Percentiles rank a stretch among this genome's conserved stretches.
Conservation (phyloP, 2,888 invertebrate genomes). For the Cryptocephalus moraei region DNA sequence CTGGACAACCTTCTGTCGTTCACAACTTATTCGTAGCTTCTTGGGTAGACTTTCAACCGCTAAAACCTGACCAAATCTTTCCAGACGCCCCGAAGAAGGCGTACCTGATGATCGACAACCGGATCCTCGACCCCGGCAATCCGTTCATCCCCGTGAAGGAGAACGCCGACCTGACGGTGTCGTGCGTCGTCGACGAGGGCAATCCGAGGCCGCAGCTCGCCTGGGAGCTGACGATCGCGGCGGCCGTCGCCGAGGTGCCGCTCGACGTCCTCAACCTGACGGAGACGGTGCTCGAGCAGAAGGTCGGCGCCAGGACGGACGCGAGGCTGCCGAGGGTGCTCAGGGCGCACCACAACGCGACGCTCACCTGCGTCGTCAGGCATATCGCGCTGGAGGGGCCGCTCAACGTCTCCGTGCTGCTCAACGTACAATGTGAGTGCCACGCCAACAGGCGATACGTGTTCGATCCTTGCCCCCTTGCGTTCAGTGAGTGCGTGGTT, state of each 20-base stretch:
- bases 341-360: slow-evolving; percentile 78
- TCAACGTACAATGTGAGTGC: slow-evolving; percentile 59
- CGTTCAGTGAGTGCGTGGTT: too few species aligned
- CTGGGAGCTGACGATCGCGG: slow-evolving; percentile 53
- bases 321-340: slow-evolving; percentile 64
- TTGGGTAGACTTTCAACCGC: too few species aligned
- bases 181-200: slow-evolving; percentile 79
- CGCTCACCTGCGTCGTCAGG: slow-evolving; percentile 69
- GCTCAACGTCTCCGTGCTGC: slow-evolving; percentile 47
- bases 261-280: slow-evolving; percentile 44
- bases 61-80: too few species aligned
- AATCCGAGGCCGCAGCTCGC: slow-evolving; percentile 56
- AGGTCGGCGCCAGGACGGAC: slow-evolving; percentile 47
- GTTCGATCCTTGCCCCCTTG: too few species aligned
- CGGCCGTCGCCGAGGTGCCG: slow-evolving; percentile 45
- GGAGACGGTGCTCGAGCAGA: slow-evolving; percentile 30
- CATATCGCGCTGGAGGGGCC: slow-evolving; percentile 52
- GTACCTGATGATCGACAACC: slow-evolving; percentile 77
- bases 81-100: slow-evolving; percentile 76
- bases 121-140: slow-evolving; percentile 76
- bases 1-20: too few species aligned
- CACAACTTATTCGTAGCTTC: too few species aligned
- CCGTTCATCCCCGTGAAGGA: slow-evolving; percentile 81
- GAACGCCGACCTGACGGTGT: slow-evolving; percentile 69
- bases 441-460: too few species aligned